These are phyloP conservation scores for Erpobdella octoculata DNA, from an alignment of 2,888 invertebrate genomes.

Conservation along the genomic window DNA sequence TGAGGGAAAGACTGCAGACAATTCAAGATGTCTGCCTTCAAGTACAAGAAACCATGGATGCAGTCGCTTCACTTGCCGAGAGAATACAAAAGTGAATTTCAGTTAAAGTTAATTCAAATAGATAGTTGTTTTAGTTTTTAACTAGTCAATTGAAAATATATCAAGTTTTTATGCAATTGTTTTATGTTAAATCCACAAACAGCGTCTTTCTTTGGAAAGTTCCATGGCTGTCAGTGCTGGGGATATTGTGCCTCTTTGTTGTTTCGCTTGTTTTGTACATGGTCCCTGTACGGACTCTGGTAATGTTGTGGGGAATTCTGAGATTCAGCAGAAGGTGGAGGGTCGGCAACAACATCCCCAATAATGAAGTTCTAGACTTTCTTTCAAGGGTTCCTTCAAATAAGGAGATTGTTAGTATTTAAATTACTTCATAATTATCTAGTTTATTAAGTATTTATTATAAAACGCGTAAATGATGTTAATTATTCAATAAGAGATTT, in stretches of 20 bases:
- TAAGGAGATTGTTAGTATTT: slow-evolving; percentile 68
- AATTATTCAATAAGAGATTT: background rate
- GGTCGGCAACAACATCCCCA: slow-evolving; percentile 85
- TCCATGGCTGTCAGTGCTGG: slow-evolving; percentile 87
- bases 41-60: slow-evolving; percentile 90
- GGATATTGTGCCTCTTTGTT: slow-evolving; percentile 68
- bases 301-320: slow-evolving; percentile 87
- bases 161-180: too few species aligned
- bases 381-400: slow-evolving; percentile 89
- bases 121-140: too few species aligned
- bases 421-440: background rate
- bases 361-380: slow-evolving; percentile 90
- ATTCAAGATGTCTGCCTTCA: slow-evolving; percentile 94
- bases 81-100: slow-evolving; percentile 78
- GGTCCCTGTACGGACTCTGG: slow-evolving; percentile 77
- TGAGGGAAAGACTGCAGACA: slow-evolving; percentile 84
- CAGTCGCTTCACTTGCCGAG: slow-evolving; percentile 85
- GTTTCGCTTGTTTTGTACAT: slow-evolving; percentile 74
- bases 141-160: too few species aligned
- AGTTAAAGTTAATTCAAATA: too few species aligned
- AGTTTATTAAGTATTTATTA: background rate
- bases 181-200: too few species aligned
- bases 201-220: slow-evolving; percentile 93
- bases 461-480: background rate
- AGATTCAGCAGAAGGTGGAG: slow-evolving; percentile 88